Conservation (phyloP, 2,888 invertebrate genomes). For the Craniophora ligustri region DNA sequence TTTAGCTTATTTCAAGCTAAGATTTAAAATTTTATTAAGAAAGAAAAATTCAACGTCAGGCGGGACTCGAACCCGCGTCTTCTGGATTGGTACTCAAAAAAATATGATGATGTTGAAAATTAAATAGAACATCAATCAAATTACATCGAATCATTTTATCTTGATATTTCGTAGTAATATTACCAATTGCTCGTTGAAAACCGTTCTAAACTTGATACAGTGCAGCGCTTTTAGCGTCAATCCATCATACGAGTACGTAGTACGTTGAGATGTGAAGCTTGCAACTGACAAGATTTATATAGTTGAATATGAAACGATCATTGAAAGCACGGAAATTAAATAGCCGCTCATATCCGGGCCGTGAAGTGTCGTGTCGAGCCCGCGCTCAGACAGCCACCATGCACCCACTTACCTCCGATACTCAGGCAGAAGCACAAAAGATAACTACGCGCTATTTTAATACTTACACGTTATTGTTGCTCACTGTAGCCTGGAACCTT, state of each 20-base stretch:
- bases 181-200: conserved; percentile 4
- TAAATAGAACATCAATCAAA: neutral
- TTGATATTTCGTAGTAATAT: neutral
- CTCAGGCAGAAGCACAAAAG: conserved; percentile 14
- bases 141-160: neutral
- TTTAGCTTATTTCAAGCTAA: no score
- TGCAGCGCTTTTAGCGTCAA: conserved; percentile 38
- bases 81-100: no score
- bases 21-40: no score
- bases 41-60: no score
- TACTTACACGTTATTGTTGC: conserved; percentile 6
- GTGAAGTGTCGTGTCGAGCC: conserved; percentile 68
- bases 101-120: no score
- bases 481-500: neutral
- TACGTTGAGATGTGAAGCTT: conserved; percentile 51
- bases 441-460: conserved; percentile 20
- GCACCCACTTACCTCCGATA: conserved; percentile 36
- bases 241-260: conserved; percentile 11
- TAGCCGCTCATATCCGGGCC: conserved; percentile 83
- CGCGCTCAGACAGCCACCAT: conserved; percentile 26
- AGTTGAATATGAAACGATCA: conserved; percentile 78
- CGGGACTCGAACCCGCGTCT: no score
- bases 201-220: conserved; percentile 11
- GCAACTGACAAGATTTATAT: conserved; percentile 66
- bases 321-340: conserved; percentile 86